Evolutionary conservation across 2,888 invertebrate species (phyloP).

Genomic region (Microdon myrmicae): DNA sequence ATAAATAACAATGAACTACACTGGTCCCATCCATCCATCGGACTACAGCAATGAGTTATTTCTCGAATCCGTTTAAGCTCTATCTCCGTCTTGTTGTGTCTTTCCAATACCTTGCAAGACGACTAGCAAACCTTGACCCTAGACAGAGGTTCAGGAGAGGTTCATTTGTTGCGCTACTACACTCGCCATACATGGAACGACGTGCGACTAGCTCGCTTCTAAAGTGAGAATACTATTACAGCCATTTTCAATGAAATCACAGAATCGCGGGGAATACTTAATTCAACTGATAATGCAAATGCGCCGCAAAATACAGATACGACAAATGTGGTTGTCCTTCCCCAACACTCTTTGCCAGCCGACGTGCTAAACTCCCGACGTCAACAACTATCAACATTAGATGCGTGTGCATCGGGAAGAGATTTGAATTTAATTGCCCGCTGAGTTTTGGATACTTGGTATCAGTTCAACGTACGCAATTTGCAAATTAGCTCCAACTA

Average conservation of each 20-base stretch:
- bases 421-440: no score
- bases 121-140: slow-evolving; percentile 40
- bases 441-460: no score
- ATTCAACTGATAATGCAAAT: slow-evolving; percentile 48
- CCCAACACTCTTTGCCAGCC: no score
- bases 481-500: no score
- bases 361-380: slow-evolving; percentile 3
- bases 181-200: slow-evolving; percentile 4
- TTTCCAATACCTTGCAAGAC: slow-evolving; percentile 18
- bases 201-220: no score
- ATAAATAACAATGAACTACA: slow-evolving; percentile 51
- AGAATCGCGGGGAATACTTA: slow-evolving; percentile 32
- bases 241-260: slow-evolving; percentile 23
- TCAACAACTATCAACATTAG: slow-evolving; percentile 7
- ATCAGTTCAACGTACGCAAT: no score
- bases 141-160: slow-evolving; percentile 34
- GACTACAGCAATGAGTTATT: slow-evolving; percentile 34
- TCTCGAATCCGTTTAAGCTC: slow-evolving; percentile 5
- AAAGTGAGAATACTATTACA: slow-evolving; percentile 6
- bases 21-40: slow-evolving; percentile 28
- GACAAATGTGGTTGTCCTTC: no score
- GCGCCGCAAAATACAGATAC: slow-evolving; percentile 22
- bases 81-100: neutral
- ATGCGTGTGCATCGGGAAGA: no score
- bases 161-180: slow-evolving; percentile 9